phyloP scores from a whole-genome alignment of 2,797 vertebrate genomes.

The Natrix natrix region DNA sequence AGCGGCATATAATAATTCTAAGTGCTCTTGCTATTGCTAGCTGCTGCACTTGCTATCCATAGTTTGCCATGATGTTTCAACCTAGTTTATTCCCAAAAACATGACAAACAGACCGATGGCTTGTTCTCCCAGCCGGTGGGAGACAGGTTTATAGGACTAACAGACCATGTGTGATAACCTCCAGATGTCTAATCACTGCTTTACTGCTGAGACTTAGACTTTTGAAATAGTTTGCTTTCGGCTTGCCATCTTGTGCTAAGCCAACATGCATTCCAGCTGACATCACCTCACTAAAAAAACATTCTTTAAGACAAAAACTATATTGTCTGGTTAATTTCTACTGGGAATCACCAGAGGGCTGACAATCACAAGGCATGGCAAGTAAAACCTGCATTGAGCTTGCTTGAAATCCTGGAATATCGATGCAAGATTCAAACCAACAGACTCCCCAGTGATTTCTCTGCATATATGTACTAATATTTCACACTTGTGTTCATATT shows the following conservation, averaged over 20 bases:
- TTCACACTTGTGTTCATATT: background rate
- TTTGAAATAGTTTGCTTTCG: background rate
- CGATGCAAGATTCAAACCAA: background rate
- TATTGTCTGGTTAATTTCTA: background rate
- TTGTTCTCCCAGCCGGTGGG: background rate
- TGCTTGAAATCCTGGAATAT: background rate
- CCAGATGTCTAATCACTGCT: background rate
- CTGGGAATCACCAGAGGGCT: background rate
- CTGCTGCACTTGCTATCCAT: background rate
- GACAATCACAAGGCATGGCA: background rate
- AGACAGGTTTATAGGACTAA: background rate
- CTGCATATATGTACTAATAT: background rate
- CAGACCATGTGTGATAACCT: background rate
- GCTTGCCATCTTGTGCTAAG: background rate
- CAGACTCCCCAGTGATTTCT: background rate
- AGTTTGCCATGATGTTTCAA: background rate
- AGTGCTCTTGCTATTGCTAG: background rate
- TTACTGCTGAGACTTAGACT: background rate
- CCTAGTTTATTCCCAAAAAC: background rate
- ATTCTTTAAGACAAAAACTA: background rate
- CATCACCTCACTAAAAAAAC: background rate
- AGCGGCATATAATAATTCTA: no score
- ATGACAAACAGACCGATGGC: background rate
- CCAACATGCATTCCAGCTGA: background rate
- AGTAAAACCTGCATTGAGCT: background rate